phyloP scores from a whole-genome alignment of 2,113 vertebrate species.

The Craseonycteris thonglongyai region DNA sequence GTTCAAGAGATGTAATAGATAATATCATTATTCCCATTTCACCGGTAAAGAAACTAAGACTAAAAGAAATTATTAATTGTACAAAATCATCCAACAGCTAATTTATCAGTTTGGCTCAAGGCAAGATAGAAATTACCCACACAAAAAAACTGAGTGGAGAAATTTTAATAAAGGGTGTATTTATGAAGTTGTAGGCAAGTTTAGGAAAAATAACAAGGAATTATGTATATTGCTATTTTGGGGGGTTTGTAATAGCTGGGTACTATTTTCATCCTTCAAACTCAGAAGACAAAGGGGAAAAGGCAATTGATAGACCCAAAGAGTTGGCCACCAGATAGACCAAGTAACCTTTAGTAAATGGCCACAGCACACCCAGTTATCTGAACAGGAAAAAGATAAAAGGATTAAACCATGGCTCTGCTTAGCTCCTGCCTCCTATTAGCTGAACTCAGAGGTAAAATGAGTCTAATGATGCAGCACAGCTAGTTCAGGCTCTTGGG shows the following conservation, averaged over 20 bases:
- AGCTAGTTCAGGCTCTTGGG: background rate
- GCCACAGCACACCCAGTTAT: background rate
- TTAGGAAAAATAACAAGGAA: background rate
- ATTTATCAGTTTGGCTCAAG: background rate
- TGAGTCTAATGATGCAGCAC: background rate
- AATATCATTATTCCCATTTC: background rate
- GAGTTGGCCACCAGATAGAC: background rate
- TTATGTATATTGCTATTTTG: background rate
- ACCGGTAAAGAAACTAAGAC: background rate
- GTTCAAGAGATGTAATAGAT: background rate
- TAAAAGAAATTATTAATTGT: background rate
- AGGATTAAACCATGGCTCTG: background rate
- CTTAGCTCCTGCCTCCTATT: background rate
- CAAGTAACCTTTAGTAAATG: background rate
- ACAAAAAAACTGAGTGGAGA: background rate
- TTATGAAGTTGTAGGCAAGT: background rate
- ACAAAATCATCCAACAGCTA: background rate
- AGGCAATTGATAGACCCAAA: rapidly evolving
- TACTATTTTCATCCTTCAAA: background rate
- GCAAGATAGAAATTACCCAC: background rate
- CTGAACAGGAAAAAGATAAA: background rate
- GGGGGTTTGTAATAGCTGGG: background rate
- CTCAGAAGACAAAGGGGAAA: background rate
- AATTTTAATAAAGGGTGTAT: background rate
- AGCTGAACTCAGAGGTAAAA: background rate